Evolutionary conservation across 2,888 invertebrate genomes (phyloP).

Genomic region (Andrena minutula): DNA sequence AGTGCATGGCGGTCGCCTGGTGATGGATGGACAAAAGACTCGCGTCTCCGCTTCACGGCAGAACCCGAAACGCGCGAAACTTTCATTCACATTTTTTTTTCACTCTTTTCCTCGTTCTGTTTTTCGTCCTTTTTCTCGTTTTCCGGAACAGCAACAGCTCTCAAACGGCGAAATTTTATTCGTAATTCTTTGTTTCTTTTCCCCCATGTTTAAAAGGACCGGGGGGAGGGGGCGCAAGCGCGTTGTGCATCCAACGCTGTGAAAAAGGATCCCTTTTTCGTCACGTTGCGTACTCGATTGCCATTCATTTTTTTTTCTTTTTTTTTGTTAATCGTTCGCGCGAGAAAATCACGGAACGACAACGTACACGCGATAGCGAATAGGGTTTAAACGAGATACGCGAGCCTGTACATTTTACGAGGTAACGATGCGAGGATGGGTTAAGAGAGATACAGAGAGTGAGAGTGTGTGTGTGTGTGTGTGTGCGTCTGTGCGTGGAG

Average conservation of each 20-base stretch:
- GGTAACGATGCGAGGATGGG: constrained; percentile 27
- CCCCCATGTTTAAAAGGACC: background rate
- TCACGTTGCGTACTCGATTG: constrained; percentile 42
- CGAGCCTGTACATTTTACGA: constrained; percentile 57
- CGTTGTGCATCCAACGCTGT: constrained; percentile 11
- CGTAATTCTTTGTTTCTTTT: constrained; percentile 1
- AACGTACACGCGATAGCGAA: constrained; percentile 41
- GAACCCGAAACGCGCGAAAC: background rate
- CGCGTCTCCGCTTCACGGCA: background rate
- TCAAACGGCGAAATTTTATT: background rate
- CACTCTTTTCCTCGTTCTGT: background rate
- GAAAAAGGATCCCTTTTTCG: constrained; percentile 23
- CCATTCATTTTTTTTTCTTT: constrained; percentile 26
- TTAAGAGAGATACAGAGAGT: constrained; percentile 5
- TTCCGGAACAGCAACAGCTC: background rate
- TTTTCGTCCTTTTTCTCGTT: background rate
- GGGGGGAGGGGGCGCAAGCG: background rate
- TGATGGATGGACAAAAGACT: constrained; percentile 22
- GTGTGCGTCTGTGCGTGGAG: background rate
- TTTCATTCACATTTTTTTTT: background rate
- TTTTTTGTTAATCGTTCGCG: constrained; percentile 22
- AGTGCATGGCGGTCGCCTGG: constrained; percentile 12
- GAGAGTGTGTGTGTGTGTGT: background rate
- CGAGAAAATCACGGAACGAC: constrained; percentile 15
- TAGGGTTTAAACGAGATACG: constrained; percentile 34